These are phyloP conservation scores for Eristalinus aeneus DNA, from an alignment of 2,888 invertebrate genomes.

Conservation along the genomic window DNA sequence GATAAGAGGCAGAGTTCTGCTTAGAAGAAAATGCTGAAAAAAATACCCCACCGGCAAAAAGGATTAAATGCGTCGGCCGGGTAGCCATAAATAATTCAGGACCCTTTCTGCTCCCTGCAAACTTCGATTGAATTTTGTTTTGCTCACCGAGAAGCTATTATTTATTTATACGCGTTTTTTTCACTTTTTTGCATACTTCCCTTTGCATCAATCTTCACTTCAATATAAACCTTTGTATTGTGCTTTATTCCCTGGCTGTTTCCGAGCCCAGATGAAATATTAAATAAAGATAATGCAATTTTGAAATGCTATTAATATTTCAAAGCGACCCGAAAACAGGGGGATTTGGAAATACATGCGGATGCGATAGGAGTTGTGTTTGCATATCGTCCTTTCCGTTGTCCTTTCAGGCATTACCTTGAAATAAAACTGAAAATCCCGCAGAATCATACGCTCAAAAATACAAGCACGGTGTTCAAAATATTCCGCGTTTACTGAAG, in stretches of 20 bases:
- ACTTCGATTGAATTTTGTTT: conserved; percentile 16
- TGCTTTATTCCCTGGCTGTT: not conserved
- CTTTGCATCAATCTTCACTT: not conserved
- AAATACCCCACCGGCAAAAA: not conserved
- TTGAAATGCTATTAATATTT: conserved; percentile 34
- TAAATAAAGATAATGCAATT: conserved; percentile 41
- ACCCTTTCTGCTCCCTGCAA: conserved; percentile 5
- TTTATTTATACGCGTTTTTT: conserved; percentile 18
- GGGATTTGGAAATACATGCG: not conserved
- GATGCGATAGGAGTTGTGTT: not conserved
- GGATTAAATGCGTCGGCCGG: conserved; percentile 19
- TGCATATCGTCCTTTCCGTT: not conserved
- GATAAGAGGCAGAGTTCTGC: not conserved
- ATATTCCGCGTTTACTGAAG: not conserved
- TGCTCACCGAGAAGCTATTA: conserved; percentile 12
- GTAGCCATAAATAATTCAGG: conserved; percentile 4
- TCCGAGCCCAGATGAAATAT: conserved; percentile 13
- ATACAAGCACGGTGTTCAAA: not conserved
- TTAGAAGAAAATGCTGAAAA: not conserved
- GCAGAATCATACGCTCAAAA: not conserved
- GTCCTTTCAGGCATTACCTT: not conserved
- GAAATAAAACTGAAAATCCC: not conserved
- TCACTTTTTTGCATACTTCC: not conserved
- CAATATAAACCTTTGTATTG: not conserved
- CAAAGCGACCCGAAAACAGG: not conserved